Base-by-base conservation (phyloP, 2,888 invertebrate genomes). In the Cheilosia variabilis region DNA sequence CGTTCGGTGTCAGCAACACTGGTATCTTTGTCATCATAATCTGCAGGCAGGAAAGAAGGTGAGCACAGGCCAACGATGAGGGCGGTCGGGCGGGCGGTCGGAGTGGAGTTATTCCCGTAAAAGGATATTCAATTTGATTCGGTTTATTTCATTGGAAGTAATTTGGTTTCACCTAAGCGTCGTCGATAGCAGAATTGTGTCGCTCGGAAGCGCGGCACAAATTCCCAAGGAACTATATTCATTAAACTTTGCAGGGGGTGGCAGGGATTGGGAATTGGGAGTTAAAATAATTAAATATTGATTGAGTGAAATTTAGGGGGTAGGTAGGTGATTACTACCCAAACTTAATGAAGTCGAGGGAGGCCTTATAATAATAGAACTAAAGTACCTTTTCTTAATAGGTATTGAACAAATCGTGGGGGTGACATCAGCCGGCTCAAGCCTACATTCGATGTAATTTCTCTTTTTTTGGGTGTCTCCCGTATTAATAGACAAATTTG, bases 111-210 rank as follows among this genome's bases (percentile, higher is more conserved):
- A 37, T 78, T 45, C 47, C 62, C 45, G 73, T 47, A 62, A 75
- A 84, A 80, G 79, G 84, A 84, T 84, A 84, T 84, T 84, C 80
- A 84, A 84, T 84, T 84, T 75, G 69, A 84, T 80, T 84, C 69
- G 60, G 80, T 79, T 80, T 84, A 84, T 80, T 84, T 80, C 69
- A 71, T 80, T 84, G 80, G 80, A 84, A 84, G 84, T 84, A 84
- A 84, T 79, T 80, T 75, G 52, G 65, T 75, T 79, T 58, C 52
- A 31, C 17, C 55, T 69, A 41, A 71, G 53, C 53, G 68, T 53
- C 45, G 24, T 52, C 77, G 60, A 62, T 72, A 34, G 72, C 52
- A 52, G 13, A 55, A 66, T 78, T 66, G 47, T 66, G 55, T 57
- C 72, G 53, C 63, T 66, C 58, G 41, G 55, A 72, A 65, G 72